Conservation (phyloP, 35 echinoderm and acorn worm genomes). For the Apostichopus parvimensis region DNA sequence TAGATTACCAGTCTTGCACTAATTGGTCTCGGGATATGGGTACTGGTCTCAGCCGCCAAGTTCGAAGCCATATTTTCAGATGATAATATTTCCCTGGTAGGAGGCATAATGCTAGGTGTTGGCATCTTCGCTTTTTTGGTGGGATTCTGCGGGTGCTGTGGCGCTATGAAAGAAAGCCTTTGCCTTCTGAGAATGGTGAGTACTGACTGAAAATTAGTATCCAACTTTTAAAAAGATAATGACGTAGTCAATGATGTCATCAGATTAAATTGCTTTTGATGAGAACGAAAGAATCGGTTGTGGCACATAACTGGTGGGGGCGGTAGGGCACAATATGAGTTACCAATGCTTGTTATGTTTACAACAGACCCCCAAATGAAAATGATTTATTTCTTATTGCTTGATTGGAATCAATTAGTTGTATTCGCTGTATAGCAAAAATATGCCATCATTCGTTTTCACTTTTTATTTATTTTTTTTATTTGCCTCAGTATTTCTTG, state of each 20-base stretch:
- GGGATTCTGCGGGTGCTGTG: constrained; percentile 92
- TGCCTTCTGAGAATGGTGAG: constrained; percentile 80
- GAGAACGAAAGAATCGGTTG: no score
- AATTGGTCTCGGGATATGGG: constrained; percentile 64
- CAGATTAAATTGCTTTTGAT: no score
- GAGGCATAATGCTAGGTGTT: constrained; percentile 62
- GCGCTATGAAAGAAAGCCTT: constrained; percentile 72
- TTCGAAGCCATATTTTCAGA: constrained; percentile 72
- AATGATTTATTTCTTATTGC: no score
- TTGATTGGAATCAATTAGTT: background rate
- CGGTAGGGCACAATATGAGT: no score
- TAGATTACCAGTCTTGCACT: constrained; percentile 54
- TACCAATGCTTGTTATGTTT: no score
- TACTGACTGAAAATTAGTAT: background rate
- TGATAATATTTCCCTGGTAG: constrained; percentile 61
- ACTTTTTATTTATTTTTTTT: no score
- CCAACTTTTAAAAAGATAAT: no score
- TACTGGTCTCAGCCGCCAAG: constrained; percentile 48
- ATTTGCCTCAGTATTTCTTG: background rate
- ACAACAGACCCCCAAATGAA: no score
- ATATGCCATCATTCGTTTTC: background rate
- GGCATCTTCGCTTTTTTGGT: constrained; percentile 81
- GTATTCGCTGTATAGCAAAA: background rate
- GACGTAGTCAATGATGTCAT: no score
- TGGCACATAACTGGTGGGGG: no score